Percentiles rank a stretch among this genome's conserved stretches.
Conservation (phyloP, 2,888 invertebrate species). For the Nemotelus pantherinus region DNA sequence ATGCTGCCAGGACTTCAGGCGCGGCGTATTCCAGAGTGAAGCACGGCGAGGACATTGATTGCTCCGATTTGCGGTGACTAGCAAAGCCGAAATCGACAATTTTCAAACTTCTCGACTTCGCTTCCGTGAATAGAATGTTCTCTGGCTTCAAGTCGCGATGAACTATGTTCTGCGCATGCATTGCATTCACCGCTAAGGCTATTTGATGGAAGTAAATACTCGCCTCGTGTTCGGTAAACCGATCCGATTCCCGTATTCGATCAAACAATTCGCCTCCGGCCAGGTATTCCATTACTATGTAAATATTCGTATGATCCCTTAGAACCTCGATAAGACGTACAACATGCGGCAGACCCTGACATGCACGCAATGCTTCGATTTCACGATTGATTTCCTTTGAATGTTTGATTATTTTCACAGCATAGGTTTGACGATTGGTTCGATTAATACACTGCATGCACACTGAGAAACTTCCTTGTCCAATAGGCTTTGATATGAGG, state of each 20-base stretch:
- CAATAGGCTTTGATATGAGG: conserved; percentile 72
- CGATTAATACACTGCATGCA: conserved; percentile 83
- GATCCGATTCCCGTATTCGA: conserved; percentile 72
- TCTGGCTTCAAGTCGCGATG: conserved; percentile 96
- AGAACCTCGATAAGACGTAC: conserved; percentile 86
- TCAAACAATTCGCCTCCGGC: conserved; percentile 83
- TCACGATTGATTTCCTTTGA: conserved; percentile 66
- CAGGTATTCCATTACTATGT: conserved; percentile 88
- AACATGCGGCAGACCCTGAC: conserved; percentile 90
- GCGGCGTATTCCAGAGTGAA: conserved; percentile 91
- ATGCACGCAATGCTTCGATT: conserved; percentile 79
- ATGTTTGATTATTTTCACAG: conserved; percentile 77
- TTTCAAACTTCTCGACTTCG: conserved; percentile 70
- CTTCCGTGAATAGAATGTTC: conserved; percentile 68
- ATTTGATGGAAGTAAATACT: conserved; percentile 83
- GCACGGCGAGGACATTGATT: conserved; percentile 80
- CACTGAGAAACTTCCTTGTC: conserved; percentile 90
- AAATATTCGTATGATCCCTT: conserved; percentile 86
- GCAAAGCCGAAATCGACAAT: conserved; percentile 98
- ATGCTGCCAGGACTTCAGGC: conserved; percentile 81
- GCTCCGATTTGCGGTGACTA: conserved; percentile 55
- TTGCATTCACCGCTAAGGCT: conserved; percentile 82
- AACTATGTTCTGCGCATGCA: conserved; percentile 86
- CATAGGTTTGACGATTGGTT: conserved; percentile 78
- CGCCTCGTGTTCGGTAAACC: conserved; percentile 81